A percentile compares a stretch with the other conserved stretches of the same genome.
phyloP scores from a whole-genome alignment of 64 coral and sea anemone species.

The Montipora cactus region DNA sequence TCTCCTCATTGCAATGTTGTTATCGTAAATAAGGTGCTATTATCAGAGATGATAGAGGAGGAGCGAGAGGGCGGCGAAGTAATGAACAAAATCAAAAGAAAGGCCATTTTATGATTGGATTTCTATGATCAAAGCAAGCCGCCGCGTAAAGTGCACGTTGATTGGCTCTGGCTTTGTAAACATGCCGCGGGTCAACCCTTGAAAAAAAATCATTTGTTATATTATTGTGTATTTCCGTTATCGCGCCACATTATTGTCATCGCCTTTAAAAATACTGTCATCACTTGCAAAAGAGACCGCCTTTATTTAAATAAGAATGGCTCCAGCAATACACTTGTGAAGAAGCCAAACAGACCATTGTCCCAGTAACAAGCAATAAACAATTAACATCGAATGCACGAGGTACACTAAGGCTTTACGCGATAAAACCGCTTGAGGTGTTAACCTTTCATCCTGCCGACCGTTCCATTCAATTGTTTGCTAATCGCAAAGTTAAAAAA shows the following conservation, averaged over 20 bases:
- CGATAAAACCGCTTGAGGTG: slow-evolving; percentile 85
- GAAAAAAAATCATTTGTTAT: slow-evolving; percentile 99
- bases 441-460: slow-evolving; percentile 99
- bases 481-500: slow-evolving; percentile 16
- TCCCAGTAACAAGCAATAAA: slow-evolving; percentile 92
- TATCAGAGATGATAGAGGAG: slow-evolving; percentile 99
- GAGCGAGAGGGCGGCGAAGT: slow-evolving; percentile 99
- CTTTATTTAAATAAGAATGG: slow-evolving; percentile 99
- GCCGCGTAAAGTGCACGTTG: slow-evolving; percentile 57
- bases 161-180: slow-evolving; percentile 93
- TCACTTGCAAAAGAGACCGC: slow-evolving; percentile 97
- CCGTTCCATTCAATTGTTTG: slow-evolving; percentile 72
- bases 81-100: slow-evolving; percentile 99
- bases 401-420: slow-evolving; percentile 83
- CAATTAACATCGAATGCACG: slow-evolving; percentile 97
- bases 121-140: slow-evolving; percentile 93
- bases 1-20: slow-evolving; percentile 98
- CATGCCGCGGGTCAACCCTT: slow-evolving; percentile 89
- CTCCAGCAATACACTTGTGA: slow-evolving; percentile 90
- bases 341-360: slow-evolving; percentile 96
- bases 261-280: slow-evolving; percentile 96
- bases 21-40: slow-evolving; percentile 99
- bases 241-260: slow-evolving; percentile 96
- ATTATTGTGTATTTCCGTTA: slow-evolving; percentile 99
- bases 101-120: slow-evolving; percentile 99